Evolutionary conservation across 2,888 invertebrate species (phyloP).

Genomic region (Brenthis hecate): DNA sequence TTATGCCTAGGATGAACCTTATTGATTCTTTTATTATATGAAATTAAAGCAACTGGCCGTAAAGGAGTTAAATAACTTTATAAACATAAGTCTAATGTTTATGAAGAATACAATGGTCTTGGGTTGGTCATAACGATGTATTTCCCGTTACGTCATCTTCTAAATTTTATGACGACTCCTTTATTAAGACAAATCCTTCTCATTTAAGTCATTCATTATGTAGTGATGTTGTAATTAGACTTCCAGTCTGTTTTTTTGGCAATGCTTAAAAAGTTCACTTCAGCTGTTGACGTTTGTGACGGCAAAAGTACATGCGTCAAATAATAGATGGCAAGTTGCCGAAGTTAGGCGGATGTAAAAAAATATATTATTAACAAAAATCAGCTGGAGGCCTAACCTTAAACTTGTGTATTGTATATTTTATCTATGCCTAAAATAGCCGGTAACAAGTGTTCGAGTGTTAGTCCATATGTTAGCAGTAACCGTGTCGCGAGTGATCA

Average conservation of each 20-base stretch:
- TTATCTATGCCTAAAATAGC: conserved; percentile 47
- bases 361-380: conserved; percentile 29
- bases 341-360: conserved; percentile 11
- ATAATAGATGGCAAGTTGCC: conserved; percentile 33
- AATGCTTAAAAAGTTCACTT: conserved; percentile 28
- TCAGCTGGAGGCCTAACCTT: conserved; percentile 55
- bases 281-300: conserved; percentile 2
- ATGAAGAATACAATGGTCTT: conserved; percentile 3
- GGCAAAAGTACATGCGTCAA: conserved; percentile 21
- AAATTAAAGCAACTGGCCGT: background rate
- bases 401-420: conserved; percentile 48
- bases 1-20: too few relatives aligned
- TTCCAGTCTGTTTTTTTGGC: conserved; percentile 25
- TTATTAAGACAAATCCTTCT: conserved; percentile 9
- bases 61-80: background rate
- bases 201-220: conserved; percentile 18
- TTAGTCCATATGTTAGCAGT: conserved; percentile 62
- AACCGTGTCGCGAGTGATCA: conserved; percentile 50
- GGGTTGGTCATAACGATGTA: conserved; percentile 28
- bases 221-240: conserved; percentile 17
- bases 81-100: conserved; percentile 1
- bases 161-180: conserved; percentile 27
- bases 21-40: too few relatives aligned
- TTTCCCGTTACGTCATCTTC: conserved; percentile 33
- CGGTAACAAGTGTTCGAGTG: conserved; percentile 48